Base-by-base conservation (phyloP, 2,113 vertebrate species). In the Empidonax traillii region DNA sequence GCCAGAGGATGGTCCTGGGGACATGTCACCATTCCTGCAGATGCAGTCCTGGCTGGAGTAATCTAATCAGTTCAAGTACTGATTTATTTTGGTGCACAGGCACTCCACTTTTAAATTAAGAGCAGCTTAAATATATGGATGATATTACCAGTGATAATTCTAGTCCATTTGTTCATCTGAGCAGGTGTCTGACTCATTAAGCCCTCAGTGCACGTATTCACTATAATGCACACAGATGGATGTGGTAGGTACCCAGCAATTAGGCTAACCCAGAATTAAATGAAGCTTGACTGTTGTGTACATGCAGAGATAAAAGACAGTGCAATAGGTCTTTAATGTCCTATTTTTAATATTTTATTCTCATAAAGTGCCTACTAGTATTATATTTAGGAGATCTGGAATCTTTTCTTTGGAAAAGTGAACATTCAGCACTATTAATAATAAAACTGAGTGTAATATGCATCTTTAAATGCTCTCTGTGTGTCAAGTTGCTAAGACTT, bases 111-210 rank as follows among this genome's bases (percentile, higher is more conserved):
- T 87, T 61, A 72, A 79, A 91, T 94, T 47, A 71, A 72, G 56
- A 94, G 61, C 49, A 53, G 22, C 66, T 82, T 79, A 85, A 87
- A 89, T 58, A 46, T 62, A 76, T 62, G 80, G 66, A 8, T 93
- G 87, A 65, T 74, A 49, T 75, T 68, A 78, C 33, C 69, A 62
- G 37, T 39, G 62, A 39, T 89, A 81, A 96, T 82, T 91, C 62
- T 16, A 51, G 71, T 46, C 49, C 87, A 59, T 82, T 96, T 76
- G 33, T 66, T 95, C 77, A 23, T 90, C 43, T 55, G 78, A 91
- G 93, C 96, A 89, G 89, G 93, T 94, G 91, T 73, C 89, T 69
- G 74, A 7, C 37, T 95, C 81, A 87, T 93, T 93, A 93, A 73
- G 59, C 49, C 78, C 66, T 41, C 75, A 3, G 75, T 46, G 59